phyloP scores from a whole-genome alignment of 1,140 invertebrate species.

The Bombus terrestris region DNA sequence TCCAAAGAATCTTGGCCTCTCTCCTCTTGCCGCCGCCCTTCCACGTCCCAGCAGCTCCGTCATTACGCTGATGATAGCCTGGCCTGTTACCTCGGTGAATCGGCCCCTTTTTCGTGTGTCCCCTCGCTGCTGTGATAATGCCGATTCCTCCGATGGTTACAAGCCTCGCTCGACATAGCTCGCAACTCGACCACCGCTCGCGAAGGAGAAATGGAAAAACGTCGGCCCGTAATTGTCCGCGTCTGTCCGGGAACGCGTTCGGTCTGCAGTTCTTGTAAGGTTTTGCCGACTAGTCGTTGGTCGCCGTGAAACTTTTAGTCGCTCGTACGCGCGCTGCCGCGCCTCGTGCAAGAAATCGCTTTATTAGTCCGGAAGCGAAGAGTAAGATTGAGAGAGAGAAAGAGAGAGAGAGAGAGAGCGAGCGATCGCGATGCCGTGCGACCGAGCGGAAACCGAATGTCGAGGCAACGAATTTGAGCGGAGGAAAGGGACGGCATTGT shows the following conservation, averaged over 20 bases:
- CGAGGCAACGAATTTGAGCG: no score
- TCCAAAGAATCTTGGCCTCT: constrained; percentile 61
- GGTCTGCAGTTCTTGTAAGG: no score
- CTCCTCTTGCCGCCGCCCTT: neutral
- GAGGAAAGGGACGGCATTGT: no score
- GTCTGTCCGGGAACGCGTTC: no score
- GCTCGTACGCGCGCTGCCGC: no score
- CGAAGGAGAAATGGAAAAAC: constrained; percentile 17
- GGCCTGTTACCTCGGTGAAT: constrained; percentile 55
- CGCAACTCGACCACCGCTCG: no score
- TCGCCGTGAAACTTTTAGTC: no score
- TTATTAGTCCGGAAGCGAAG: no score
- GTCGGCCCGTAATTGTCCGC: neutral
- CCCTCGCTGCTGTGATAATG: constrained; percentile 22
- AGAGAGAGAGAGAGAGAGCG: neutral
- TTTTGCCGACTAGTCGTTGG: no score
- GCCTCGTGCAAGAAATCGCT: neutral
- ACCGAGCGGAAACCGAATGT: no score
- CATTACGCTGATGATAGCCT: constrained; percentile 77
- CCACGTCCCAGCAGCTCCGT: constrained; percentile 57
- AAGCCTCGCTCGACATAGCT: no score
- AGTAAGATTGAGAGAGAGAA: no score
- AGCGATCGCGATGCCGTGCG: neutral
- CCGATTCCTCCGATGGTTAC: constrained; percentile 19
- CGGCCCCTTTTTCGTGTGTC: constrained; percentile 60